A percentile compares a stretch with the other conserved stretches of the same genome.
These are phyloP conservation scores for Tachina lurida DNA, from an alignment of 2,888 invertebrate genomes.

Conservation along the genomic window DNA sequence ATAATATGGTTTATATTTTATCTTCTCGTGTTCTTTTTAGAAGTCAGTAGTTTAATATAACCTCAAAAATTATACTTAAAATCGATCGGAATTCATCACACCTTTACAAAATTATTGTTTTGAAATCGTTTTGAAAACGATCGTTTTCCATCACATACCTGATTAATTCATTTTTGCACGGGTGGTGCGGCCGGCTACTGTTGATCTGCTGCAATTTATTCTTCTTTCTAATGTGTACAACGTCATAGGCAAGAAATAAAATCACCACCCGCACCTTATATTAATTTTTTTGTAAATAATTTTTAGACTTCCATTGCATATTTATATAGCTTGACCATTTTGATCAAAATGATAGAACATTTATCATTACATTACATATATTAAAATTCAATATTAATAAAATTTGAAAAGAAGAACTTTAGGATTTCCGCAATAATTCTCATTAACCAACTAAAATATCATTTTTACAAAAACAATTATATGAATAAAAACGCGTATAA, in stretches of 20 bases:
- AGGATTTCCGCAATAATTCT: background rate
- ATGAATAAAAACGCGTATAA: slow-evolving; percentile 24
- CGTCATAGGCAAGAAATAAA: background rate
- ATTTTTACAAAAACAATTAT: slow-evolving; percentile 1
- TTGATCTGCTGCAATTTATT: background rate
- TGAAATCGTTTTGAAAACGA: too few relatives aligned
- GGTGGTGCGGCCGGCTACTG: background rate
- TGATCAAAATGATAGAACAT: background rate
- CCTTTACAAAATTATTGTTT: too few relatives aligned
- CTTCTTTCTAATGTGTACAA: background rate
- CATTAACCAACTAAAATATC: slow-evolving; percentile 1
- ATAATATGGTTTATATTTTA: too few relatives aligned
- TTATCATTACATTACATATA: background rate
- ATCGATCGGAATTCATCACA: too few relatives aligned
- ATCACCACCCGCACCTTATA: background rate
- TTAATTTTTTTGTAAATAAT: background rate
- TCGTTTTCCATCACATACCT: too few relatives aligned
- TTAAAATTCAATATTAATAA: background rate
- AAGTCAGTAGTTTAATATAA: too few relatives aligned
- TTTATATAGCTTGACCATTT: background rate
- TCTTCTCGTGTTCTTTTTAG: too few relatives aligned
- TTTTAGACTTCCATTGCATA: background rate
- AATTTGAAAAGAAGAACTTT: slow-evolving; percentile 10
- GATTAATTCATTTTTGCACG: background rate
- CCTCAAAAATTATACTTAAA: too few relatives aligned